Conservation (phyloP, 2,797 vertebrate species). For the Anabas testudineus region DNA sequence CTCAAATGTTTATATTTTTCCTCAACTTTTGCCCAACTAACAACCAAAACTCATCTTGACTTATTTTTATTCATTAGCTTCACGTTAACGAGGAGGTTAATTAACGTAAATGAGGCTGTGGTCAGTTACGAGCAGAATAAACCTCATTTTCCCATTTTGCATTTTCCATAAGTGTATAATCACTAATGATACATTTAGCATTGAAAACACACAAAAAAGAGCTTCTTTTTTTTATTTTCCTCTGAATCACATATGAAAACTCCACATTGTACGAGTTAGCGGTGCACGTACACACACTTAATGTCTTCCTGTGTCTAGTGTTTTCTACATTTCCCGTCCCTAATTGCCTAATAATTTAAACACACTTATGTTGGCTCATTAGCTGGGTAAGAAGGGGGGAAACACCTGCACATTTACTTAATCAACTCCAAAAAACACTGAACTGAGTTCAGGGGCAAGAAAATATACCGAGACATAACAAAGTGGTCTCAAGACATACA, state of each 20-base stretch:
- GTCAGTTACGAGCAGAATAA: constrained; percentile 57
- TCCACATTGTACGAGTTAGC: constrained; percentile 54
- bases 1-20: constrained; percentile 63
- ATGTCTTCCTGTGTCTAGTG: constrained; percentile 75
- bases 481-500: constrained; percentile 65
- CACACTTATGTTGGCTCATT: constrained; percentile 82
- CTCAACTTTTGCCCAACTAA: constrained; percentile 30
- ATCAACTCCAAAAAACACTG: constrained; percentile 76
- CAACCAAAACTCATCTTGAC: constrained; percentile 27
- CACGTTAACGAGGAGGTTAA: constrained; percentile 63
- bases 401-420: constrained; percentile 83
- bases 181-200: constrained; percentile 67
- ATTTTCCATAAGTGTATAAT: constrained; percentile 64
- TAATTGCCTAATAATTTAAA: constrained; percentile 85
- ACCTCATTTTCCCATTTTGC: constrained; percentile 63
- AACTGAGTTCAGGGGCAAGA: constrained; percentile 64
- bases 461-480: constrained; percentile 73
- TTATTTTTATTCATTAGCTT: constrained; percentile 62
- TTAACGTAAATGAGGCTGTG: constrained; percentile 49
- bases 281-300: constrained; percentile 47
- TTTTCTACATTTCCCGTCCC: constrained; percentile 80
- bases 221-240: constrained; percentile 47
- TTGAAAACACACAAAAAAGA: constrained; percentile 58
- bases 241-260: constrained; percentile 53
- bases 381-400: constrained; percentile 75